Conservation (phyloP, 2,113 vertebrate genomes). For the Brachypodius melanocephalos region DNA sequence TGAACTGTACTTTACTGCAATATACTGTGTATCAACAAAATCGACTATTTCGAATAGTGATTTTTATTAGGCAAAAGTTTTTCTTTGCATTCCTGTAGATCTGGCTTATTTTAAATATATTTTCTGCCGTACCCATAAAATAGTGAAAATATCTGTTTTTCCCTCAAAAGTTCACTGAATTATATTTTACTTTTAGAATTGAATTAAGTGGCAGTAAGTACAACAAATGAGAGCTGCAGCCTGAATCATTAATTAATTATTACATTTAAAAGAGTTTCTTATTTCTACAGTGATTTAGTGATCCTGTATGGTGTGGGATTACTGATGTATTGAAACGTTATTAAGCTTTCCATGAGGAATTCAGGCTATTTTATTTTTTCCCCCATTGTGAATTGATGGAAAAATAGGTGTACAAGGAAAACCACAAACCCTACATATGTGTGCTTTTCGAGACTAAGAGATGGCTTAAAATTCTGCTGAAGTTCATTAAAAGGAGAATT, state of each 20-base stretch:
- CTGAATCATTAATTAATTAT: neutral
- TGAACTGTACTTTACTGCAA: neutral
- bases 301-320: neutral
- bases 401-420: neutral
- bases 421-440: fast-evolving
- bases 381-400: fast-evolving
- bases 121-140: neutral
- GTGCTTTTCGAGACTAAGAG: neutral
- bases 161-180: neutral
- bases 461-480: neutral
- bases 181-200: neutral
- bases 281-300: neutral
- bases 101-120: neutral
- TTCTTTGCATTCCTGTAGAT: neutral
- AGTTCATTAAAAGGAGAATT: neutral
- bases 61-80: neutral
- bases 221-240: neutral
- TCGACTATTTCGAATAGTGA: neutral
- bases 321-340: neutral
- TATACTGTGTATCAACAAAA: neutral
- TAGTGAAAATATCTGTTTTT: neutral
- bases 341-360: neutral
- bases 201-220: neutral
- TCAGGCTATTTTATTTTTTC: neutral
- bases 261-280: neutral